phyloP scores from a whole-genome alignment of 2,888 invertebrate species.

The Habrosyne pyritoides region DNA sequence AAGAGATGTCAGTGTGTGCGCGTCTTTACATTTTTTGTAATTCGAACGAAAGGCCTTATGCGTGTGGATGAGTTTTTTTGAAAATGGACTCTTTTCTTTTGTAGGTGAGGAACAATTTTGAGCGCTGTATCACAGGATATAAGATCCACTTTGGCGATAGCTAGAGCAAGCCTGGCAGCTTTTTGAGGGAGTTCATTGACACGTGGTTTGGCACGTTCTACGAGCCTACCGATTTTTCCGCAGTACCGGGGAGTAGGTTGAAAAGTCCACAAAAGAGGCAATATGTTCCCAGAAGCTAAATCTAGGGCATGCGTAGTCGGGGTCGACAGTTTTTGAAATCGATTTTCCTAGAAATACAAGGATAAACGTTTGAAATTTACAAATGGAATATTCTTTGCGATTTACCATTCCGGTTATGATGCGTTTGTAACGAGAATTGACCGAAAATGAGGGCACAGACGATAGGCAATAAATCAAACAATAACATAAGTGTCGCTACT shows the following conservation, averaged over 20 bases:
- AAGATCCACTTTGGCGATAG: constrained; percentile 51
- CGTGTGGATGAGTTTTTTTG: constrained; percentile 53
- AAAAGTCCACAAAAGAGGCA: constrained; percentile 66
- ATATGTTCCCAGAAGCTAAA: constrained; percentile 66
- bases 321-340: constrained; percentile 47
- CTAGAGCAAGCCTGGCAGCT: constrained; percentile 50
- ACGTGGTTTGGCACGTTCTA: constrained; percentile 74
- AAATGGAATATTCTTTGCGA: constrained; percentile 24
- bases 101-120: constrained; percentile 46
- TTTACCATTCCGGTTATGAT: constrained; percentile 33
- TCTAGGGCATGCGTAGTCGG: constrained; percentile 67
- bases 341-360: constrained; percentile 61
- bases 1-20: constrained; percentile 59
- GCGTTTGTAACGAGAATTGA: constrained; percentile 53
- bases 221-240: constrained; percentile 68
- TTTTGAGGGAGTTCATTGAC: constrained; percentile 77
- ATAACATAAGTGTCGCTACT: constrained; percentile 55
- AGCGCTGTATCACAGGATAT: constrained; percentile 34
- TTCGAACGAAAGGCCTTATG: constrained; percentile 70
- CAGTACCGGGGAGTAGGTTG: constrained; percentile 24
- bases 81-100: constrained; percentile 61
- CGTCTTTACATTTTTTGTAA: constrained; percentile 68
- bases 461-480: constrained; percentile 49
- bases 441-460: constrained; percentile 61
- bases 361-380: constrained; percentile 40